A percentile compares a stretch with the other conserved stretches of the same genome.
These are phyloP conservation scores for Apis cerana DNA, from an alignment of 1,140 invertebrate genomes.

Conservation along the genomic window DNA sequence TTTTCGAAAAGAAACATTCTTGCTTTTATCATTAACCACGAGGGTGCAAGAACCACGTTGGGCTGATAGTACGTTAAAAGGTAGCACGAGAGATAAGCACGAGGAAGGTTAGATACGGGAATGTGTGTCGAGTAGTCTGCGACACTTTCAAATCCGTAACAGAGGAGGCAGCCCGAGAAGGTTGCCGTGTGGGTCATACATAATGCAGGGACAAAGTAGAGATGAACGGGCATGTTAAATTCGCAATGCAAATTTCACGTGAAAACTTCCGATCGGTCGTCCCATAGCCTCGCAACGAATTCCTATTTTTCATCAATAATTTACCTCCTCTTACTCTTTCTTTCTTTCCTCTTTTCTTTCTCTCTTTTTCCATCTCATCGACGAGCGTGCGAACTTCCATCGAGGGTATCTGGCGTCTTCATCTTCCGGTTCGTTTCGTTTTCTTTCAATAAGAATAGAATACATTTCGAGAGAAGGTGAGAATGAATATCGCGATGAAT, in stretches of 20 bases:
- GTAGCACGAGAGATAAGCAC: conserved; percentile 30
- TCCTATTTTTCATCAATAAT: conserved; percentile 30
- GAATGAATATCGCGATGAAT: conserved; percentile 1
- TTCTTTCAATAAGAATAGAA: conserved; percentile 23
- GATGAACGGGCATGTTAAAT: conserved; percentile 44
- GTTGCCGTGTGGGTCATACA: conserved; percentile 27
- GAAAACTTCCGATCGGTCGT: conserved; percentile 20
- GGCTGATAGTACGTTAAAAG: conserved; percentile 32
- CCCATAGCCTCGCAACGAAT: neutral
- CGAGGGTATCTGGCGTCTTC: conserved; percentile 10
- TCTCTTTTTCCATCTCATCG: neutral
- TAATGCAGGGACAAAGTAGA: conserved; percentile 51
- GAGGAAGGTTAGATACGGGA: conserved; percentile 30
- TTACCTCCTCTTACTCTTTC: neutral
- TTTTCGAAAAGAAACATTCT: neutral
- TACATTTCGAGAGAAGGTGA: neutral
- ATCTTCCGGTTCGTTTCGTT: neutral
- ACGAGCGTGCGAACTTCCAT: neutral
- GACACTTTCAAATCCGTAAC: conserved; percentile 55
- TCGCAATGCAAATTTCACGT: conserved; percentile 36
- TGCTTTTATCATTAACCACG: conserved; percentile 31
- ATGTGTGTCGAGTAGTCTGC: conserved; percentile 57
- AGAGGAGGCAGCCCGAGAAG: conserved; percentile 28
- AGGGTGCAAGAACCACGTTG: conserved; percentile 2
- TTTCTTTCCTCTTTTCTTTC: too few relatives aligned